A percentile compares a stretch with the other conserved stretches of the same genome.
Conservation (phyloP, 2,113 vertebrate species). For the Mugil cephalus region DNA sequence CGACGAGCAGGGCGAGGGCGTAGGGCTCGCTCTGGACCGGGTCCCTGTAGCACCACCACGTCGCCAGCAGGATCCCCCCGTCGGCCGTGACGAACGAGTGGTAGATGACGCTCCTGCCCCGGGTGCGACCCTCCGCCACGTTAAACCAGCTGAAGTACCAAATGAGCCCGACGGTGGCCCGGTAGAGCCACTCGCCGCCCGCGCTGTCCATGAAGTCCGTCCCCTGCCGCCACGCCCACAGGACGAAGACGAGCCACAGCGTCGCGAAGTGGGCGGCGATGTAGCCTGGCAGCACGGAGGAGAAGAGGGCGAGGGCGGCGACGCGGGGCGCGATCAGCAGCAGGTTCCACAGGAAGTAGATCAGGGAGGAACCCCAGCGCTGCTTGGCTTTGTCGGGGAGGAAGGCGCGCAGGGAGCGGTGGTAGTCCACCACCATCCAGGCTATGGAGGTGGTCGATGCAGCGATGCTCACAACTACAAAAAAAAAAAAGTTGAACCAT, state of each 20-base stretch:
- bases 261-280: constrained; percentile 85
- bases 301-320: constrained; percentile 86
- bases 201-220: constrained; percentile 90
- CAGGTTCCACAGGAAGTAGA: constrained; percentile 96
- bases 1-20: constrained; percentile 43
- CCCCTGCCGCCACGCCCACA: constrained; percentile 89
- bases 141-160: constrained; percentile 99
- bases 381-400: constrained; percentile 87
- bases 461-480: constrained; percentile 86
- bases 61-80: constrained; percentile 79
- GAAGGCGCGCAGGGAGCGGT: constrained; percentile 92
- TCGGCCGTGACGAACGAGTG: constrained; percentile 87
- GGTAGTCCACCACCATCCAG: constrained; percentile 95
- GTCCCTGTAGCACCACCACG: constrained; percentile 81
- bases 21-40: constrained; percentile 60
- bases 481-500: constrained; percentile 18
- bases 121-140: constrained; percentile 86
- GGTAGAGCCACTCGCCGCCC: constrained; percentile 89
- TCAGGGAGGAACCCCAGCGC: constrained; percentile 77
- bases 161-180: constrained; percentile 87
- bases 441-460: constrained; percentile 88
- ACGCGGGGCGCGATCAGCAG: constrained; percentile 91
- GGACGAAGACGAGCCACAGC: constrained; percentile 85
- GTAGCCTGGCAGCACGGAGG: constrained; percentile 82
- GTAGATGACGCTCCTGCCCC: constrained; percentile 87